phyloP scores from a whole-genome alignment of 1,140 invertebrate species.

The Acyrthosiphon pisum region DNA sequence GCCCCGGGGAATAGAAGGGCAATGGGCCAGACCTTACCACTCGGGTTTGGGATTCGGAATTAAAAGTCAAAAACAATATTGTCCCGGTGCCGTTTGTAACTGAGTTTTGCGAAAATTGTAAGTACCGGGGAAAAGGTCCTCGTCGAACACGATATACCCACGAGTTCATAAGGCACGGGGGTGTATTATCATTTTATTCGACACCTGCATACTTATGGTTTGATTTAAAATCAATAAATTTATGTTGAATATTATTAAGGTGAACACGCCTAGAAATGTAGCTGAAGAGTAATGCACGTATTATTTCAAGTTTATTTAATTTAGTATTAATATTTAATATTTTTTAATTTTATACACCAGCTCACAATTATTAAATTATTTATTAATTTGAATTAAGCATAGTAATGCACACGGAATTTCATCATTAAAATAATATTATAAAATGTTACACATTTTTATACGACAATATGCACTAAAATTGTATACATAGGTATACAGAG shows the following conservation, averaged over 20 bases:
- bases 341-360: too few relatives aligned
- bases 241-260: not conserved
- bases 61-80: slow-evolving; percentile 53
- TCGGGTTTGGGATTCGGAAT: not conserved
- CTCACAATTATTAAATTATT: too few relatives aligned
- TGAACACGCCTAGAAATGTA: too few relatives aligned
- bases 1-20: not conserved
- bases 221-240: not conserved
- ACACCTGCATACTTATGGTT: not conserved
- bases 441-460: too few relatives aligned
- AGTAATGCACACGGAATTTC: too few relatives aligned
- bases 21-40: not conserved
- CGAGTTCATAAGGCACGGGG: not conserved
- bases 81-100: slow-evolving; percentile 24
- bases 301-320: too few relatives aligned
- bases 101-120: slow-evolving; percentile 7
- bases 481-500: too few relatives aligned
- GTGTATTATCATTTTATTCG: not conserved
- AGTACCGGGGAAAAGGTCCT: not conserved
- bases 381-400: too few relatives aligned
- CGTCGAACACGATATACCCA: not conserved
- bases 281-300: too few relatives aligned
- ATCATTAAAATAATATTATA: too few relatives aligned
- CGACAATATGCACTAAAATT: too few relatives aligned
- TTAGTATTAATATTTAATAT: too few relatives aligned